phyloP scores from a whole-genome alignment of 2,113 vertebrate genomes.

The Onychostoma macrolepis region DNA sequence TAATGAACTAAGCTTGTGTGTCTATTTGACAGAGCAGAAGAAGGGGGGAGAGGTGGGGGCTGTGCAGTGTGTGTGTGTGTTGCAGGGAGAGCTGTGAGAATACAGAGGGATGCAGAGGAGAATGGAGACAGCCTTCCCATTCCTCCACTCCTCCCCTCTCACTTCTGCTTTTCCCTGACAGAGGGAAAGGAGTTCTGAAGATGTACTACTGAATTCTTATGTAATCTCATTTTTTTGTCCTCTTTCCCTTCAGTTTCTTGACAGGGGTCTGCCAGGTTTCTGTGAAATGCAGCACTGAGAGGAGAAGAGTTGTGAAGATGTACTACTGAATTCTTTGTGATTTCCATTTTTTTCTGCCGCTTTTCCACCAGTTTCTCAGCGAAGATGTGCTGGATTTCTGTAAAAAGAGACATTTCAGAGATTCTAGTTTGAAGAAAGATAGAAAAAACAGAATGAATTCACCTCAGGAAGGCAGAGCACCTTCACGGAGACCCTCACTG shows the following conservation, averaged over 20 bases:
- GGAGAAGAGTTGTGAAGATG: constrained; percentile 23
- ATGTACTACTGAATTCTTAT: constrained; percentile 37
- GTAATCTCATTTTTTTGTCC: constrained; percentile 51
- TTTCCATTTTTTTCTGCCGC: not conserved
- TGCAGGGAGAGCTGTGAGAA: constrained; percentile 69
- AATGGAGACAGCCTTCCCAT: constrained; percentile 49
- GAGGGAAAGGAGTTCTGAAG: constrained; percentile 49
- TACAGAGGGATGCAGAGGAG: constrained; percentile 64
- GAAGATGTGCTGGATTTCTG: constrained; percentile 32
- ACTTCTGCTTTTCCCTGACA: constrained; percentile 50
- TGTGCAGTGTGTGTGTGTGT: constrained; percentile 61
- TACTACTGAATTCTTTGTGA: constrained; percentile 10
- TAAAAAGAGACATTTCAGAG: constrained; percentile 26
- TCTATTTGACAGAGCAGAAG: constrained; percentile 73
- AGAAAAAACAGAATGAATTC: constrained; percentile 34
- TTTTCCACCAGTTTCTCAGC: constrained; percentile 25
- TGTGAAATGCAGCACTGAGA: constrained; percentile 55
- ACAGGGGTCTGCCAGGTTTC: constrained; percentile 25
- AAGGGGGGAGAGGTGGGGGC: constrained; percentile 46
- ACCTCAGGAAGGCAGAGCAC: constrained; percentile 67
- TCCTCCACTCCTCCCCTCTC: constrained; percentile 44
- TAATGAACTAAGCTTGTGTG: constrained; percentile 79
- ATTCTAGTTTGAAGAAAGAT: not conserved
- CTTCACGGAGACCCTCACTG: constrained; percentile 68
- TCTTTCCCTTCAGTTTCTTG: constrained; percentile 35